These are phyloP conservation scores for Glyptemys insculpta DNA, from an alignment of 2,797 vertebrate genomes.

Conservation along the genomic window DNA sequence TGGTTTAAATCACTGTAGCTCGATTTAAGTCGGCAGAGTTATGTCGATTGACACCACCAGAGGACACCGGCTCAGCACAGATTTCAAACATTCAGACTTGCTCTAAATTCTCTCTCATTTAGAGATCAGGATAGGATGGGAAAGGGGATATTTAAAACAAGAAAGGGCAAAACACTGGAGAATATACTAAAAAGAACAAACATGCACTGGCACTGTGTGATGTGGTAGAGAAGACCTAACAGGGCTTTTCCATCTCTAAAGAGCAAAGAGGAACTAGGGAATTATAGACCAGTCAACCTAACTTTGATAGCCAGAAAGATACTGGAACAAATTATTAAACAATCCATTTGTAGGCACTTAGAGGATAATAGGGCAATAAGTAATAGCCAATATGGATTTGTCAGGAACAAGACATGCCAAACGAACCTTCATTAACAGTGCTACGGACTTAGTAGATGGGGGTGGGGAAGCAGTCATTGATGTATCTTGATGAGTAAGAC, in stretches of 20 bases:
- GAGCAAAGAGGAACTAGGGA: not conserved
- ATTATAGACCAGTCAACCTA: not conserved
- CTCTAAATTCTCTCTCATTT: not conserved
- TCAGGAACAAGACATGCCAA: not conserved
- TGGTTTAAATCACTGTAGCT: not conserved
- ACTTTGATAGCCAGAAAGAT: not conserved
- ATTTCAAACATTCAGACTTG: not conserved
- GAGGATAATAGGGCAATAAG: not conserved
- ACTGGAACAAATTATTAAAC: not conserved
- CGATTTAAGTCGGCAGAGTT: not conserved
- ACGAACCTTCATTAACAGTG: not conserved
- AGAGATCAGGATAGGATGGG: not conserved
- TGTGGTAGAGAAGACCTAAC: not conserved
- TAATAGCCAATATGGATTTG: not conserved
- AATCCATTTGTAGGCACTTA: not conserved
- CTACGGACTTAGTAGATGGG: not conserved
- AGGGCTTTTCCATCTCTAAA: not conserved
- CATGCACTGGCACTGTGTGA: fast-evolving
- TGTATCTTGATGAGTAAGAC: not conserved
- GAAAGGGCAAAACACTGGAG: not conserved
- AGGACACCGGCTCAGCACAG: not conserved
- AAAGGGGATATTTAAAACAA: not conserved
- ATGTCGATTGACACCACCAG: not conserved
- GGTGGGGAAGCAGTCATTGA: not conserved
- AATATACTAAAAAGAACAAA: not conserved